Evolutionary conservation across 2,888 invertebrate genomes (phyloP).

Genomic region (Drosophila maculinotata): DNA sequence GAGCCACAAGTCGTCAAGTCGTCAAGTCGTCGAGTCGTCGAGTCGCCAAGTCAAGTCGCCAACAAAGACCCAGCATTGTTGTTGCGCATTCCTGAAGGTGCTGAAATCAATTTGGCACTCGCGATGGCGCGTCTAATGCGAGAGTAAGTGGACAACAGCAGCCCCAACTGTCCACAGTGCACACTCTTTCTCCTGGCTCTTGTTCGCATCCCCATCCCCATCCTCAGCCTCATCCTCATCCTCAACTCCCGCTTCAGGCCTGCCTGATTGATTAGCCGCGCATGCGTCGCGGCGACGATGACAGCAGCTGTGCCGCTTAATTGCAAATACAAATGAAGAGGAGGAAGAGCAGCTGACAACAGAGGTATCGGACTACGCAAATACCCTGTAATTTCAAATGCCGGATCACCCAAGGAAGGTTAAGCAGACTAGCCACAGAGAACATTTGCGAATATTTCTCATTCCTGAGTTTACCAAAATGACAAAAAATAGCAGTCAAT

Average conservation of each 20-base stretch:
- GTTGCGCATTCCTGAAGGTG: constrained; percentile 39
- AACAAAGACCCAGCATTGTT: background rate
- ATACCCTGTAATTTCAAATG: constrained; percentile 19
- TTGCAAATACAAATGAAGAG: constrained; percentile 30
- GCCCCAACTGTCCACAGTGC: background rate
- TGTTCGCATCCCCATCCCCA: background rate
- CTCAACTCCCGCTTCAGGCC: constrained; percentile 4
- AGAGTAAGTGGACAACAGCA: constrained; percentile 17
- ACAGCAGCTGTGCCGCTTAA: constrained; percentile 57
- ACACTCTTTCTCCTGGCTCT: constrained; percentile 1
- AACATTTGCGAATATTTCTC: no score
- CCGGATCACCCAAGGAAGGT: no score
- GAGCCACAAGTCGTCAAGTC: background rate
- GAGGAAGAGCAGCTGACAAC: background rate
- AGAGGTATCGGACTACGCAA: background rate
- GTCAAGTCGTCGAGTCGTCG: no score
- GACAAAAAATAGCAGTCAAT: no score
- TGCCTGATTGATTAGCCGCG: constrained; percentile 51
- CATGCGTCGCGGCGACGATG: constrained; percentile 35
- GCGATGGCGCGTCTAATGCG: constrained; percentile 40
- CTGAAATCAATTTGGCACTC: constrained; percentile 57
- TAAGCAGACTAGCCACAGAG: no score
- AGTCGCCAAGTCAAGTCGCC: background rate
- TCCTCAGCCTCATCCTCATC: background rate
- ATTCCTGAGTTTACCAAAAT: no score